Evolutionary conservation across 2,113 vertebrate species (phyloP), one percentile per base, ranked within the genome.

Genomic region (Hassar affinis): DNA sequence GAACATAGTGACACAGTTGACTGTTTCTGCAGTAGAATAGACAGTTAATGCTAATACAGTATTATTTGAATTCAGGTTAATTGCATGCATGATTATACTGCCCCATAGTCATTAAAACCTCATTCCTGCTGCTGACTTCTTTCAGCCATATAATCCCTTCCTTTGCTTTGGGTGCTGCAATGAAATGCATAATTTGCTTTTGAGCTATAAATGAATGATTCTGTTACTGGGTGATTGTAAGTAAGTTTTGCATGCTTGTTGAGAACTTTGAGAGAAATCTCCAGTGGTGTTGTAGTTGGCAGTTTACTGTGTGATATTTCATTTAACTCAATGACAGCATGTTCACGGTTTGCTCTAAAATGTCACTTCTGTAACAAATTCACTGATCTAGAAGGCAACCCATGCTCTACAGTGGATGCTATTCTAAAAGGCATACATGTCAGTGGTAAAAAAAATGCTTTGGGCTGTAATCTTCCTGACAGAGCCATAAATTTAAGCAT

Each of bases 121-220:
- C n/a, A 42, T 54, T 78, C 20, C 27, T 80, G 51, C n/a, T 38
- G 12, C 47, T 59, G 59, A 80, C 56, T 57, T 77, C 80, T 27
- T 77, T 82, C n/a, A 82, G 78, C 71, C 68, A 30, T 47, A n/a
- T 52, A 49, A 76, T 52, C 59, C 82, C 51, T 78, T 42, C 45
- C 25, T 79, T 87, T 87, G 18, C 54, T 78, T 45, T 78, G 54
- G 69, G 66, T 62, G 27, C 47, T 27, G 22, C 79, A 85, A 87
- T 79, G 59, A 80, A 87, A 82, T 72, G 75, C 47, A 75, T 68
- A 74, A 82, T 87, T 82, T 82, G 49, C 66, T 61, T 79, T 56
- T 38, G 64, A 79, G 75, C 59, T 79, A 79, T 84, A 82, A 82
- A 85, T 62, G 64, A 87, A 87, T 75, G 64, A 80, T 35, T 72